phyloP scores from a whole-genome alignment of 2,113 vertebrate genomes.

The Podilymbus podiceps region DNA sequence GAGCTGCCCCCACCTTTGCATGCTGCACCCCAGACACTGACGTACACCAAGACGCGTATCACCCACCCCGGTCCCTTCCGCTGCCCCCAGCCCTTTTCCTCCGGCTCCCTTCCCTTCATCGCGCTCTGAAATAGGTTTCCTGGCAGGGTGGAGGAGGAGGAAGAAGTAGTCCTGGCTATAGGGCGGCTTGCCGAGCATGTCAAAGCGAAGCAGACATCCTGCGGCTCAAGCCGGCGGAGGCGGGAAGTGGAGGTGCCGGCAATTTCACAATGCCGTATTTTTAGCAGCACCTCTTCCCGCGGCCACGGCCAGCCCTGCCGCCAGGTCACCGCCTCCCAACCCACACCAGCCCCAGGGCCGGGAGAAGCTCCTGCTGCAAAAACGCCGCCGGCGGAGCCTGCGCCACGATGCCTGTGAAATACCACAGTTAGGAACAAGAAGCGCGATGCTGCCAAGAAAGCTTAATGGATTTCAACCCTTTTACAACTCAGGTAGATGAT shows the following conservation, averaged over 20 bases:
- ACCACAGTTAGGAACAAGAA: background rate
- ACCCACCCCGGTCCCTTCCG: accelerated
- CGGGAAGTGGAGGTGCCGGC: background rate
- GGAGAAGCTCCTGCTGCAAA: background rate
- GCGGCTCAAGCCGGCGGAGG: background rate
- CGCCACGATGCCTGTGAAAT: accelerated
- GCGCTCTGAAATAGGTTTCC: background rate
- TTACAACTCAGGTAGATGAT: background rate
- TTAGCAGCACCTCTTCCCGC: background rate
- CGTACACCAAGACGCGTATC: background rate
- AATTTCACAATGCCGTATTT: background rate
- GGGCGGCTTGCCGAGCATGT: background rate
- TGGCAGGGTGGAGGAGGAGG: background rate
- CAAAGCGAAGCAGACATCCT: background rate
- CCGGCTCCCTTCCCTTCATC: background rate
- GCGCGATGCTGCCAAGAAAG: background rate
- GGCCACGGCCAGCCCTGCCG: accelerated
- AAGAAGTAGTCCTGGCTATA: background rate
- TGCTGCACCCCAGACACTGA: background rate
- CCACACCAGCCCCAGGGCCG: accelerated
- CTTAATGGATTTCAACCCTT: background rate
- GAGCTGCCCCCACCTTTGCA: background rate
- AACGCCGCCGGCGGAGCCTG: accelerated
- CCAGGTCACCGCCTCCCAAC: background rate
- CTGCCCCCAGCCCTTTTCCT: background rate